Evolutionary conservation across 2,797 vertebrate genomes (phyloP).

Genomic region (Spondyliosoma cantharus): DNA sequence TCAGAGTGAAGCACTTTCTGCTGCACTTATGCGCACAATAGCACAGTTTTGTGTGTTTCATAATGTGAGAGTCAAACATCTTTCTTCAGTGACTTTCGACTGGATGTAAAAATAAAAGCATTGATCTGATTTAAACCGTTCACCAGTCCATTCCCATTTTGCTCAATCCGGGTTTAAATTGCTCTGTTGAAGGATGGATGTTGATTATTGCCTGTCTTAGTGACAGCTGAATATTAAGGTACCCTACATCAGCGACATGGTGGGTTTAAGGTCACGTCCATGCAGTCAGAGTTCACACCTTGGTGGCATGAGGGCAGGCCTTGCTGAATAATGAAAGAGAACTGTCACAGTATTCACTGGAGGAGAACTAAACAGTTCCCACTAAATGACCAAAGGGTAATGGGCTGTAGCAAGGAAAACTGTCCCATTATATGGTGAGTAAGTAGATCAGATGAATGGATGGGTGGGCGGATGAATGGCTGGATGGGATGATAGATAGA

Average conservation of each 20-base stretch:
- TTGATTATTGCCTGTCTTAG: slow-evolving; percentile 45
- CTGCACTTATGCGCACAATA: not conserved
- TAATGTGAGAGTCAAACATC: slow-evolving; percentile 1
- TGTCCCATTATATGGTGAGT: slow-evolving; percentile 36
- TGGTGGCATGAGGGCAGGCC: slow-evolving; percentile 46
- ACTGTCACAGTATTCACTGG: slow-evolving; percentile 60
- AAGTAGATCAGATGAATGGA: slow-evolving; percentile 25
- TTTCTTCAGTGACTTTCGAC: slow-evolving; percentile 12
- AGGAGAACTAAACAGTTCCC: slow-evolving; percentile 61
- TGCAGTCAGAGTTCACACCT: slow-evolving; percentile 66
- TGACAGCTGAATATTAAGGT: slow-evolving; percentile 46
- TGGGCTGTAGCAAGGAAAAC: slow-evolving; percentile 54
- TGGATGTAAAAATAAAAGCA: slow-evolving; percentile 7
- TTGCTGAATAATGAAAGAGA: slow-evolving; percentile 68
- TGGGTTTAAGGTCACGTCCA: slow-evolving; percentile 67
- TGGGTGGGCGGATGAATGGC: slow-evolving; percentile 9
- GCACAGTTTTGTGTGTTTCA: not conserved
- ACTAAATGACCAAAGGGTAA: slow-evolving; percentile 63
- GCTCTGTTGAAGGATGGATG: slow-evolving; percentile 35
- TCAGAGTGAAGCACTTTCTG: not conserved
- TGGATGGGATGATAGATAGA: not conserved
- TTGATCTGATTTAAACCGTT: not conserved
- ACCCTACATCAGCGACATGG: slow-evolving; percentile 20
- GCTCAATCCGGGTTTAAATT: slow-evolving; percentile 21
- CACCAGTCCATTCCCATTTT: slow-evolving; percentile 3